Evolutionary conservation across 2,797 vertebrate species (phyloP), one percentile per base, ranked within the genome.

Genomic region (Smutsia temminckii): DNA sequence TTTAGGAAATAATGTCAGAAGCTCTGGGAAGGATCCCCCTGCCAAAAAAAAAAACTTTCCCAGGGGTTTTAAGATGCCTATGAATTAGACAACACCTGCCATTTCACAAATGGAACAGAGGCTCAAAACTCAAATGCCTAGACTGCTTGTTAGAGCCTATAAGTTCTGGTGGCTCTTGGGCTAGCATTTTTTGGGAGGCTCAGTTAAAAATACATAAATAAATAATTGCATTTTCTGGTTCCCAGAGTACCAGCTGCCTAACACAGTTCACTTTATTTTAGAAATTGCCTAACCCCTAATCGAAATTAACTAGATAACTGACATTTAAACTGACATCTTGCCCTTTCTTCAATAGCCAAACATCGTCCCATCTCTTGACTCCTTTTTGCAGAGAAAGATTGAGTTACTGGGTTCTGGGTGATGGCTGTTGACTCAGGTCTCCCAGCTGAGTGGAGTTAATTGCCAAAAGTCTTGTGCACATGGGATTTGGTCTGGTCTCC

Each of bases 251-350:
- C 49, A 85, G 20, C 5, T 74, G 53, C 59, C 46, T 37, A 27
- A 53, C 27, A 93, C 27, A 66, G 34, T 78, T 88, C 20, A 87
- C n/a, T 72, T 84, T 69, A 86, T 79, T 94, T 88, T 74, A 95
- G 51, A 85, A 92, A 88, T 8, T 59, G 2, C 29, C 55, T 81
- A 66, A 34, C 17, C 17, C 3, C 13, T 64, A 42, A 49, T 7
- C 59, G 23, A 84, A 88, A 88, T 85, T 85, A 49, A 85, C 12
- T 25, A n/a, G 18, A 68, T 42, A 92, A 71, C 18, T 85, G 69
- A 53, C 34, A 92, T 72, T 77, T 46, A 57, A 69, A 80, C 23
- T 29, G 34, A 46, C 5, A 78, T 42, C 53, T 85, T 83, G 4
- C 2, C 40, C 40, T 34, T 77, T 51, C 2, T 84, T 71, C 69